Percentiles rank a stretch among this genome's conserved stretches.
phyloP scores from a whole-genome alignment of 2,888 invertebrate species.

The Catocala fraxini region DNA sequence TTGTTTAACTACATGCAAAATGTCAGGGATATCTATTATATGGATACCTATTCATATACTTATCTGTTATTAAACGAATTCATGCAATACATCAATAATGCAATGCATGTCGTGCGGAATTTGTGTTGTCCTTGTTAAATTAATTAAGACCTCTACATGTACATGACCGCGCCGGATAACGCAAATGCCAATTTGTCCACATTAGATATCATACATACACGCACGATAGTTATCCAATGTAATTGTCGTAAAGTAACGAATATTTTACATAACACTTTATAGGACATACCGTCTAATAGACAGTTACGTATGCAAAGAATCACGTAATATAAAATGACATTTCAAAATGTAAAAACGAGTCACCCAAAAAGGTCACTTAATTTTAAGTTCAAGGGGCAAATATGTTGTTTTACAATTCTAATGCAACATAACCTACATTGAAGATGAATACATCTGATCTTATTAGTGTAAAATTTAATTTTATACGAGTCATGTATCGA shows the following conservation, averaged over 20 bases:
- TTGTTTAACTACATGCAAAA: conserved; percentile 52
- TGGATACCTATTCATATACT: conserved; percentile 16
- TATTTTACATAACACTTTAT: conserved; percentile 47
- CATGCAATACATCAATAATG: conserved; percentile 30
- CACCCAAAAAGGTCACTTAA: conserved; percentile 51
- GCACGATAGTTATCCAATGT: conserved; percentile 22
- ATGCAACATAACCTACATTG: conserved; percentile 10
- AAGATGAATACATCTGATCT: conserved; percentile 6
- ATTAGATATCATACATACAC: conserved; percentile 15
- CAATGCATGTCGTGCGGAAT: conserved; percentile 23
- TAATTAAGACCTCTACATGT: conserved; percentile 21
- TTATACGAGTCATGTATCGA: background rate
- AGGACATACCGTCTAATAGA: conserved; percentile 37
- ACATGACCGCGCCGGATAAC: conserved; percentile 18
- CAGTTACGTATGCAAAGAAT: conserved; percentile 46
- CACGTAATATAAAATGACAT: conserved; percentile 53
- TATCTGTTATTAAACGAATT: conserved; percentile 32
- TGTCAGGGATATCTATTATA: conserved; percentile 64
- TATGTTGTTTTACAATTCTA: conserved; percentile 13
- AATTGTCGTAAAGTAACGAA: conserved; percentile 35
- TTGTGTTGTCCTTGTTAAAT: conserved; percentile 31
- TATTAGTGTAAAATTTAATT: conserved; percentile 6
- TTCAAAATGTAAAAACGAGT: conserved; percentile 40
- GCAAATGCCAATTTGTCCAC: conserved; percentile 19
- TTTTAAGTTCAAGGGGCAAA: conserved; percentile 60